Conservation (phyloP, 2,888 invertebrate genomes). For the Habroteleia sp. region DNA sequence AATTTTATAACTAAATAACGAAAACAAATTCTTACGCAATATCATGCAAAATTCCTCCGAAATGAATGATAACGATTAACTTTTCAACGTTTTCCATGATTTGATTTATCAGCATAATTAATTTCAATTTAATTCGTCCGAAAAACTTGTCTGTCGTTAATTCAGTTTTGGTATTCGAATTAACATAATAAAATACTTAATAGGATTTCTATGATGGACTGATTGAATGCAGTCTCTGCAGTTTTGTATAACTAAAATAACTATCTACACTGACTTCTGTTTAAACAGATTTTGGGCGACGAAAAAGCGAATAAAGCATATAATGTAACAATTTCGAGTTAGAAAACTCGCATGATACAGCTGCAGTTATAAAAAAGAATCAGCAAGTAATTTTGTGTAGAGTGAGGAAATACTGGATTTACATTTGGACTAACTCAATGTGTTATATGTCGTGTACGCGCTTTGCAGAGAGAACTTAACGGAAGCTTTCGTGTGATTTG, state of each 20-base stretch:
- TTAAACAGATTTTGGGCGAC: constrained; percentile 31
- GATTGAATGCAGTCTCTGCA: constrained; percentile 43
- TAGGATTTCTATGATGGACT: constrained; percentile 24
- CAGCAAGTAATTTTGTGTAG: constrained; percentile 20
- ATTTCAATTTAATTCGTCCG: constrained; percentile 7
- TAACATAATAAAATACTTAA: constrained; percentile 42
- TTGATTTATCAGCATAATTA: no score
- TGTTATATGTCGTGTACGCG: constrained; percentile 39
- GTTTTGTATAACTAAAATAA: constrained; percentile 34
- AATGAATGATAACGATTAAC: no score
- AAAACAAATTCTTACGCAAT: no score
- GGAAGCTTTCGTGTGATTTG: constrained; percentile 74
- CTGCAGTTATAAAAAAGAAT: constrained; percentile 39
- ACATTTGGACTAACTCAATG: constrained; percentile 43
- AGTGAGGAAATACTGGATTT: constrained; percentile 37
- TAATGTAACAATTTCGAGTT: constrained; percentile 33
- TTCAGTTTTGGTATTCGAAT: constrained; percentile 3
- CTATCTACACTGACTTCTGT: constrained; percentile 25
- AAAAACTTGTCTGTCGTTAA: constrained; percentile 21
- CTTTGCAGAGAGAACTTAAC: constrained; percentile 69
- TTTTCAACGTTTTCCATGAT: no score
- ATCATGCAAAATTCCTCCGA: no score
- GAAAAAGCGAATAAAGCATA: constrained; percentile 45
- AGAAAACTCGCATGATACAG: constrained; percentile 29
- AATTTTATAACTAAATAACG: no score